Conservation (phyloP, 1,140 invertebrate genomes). For the Sminthurides bifidus region DNA sequence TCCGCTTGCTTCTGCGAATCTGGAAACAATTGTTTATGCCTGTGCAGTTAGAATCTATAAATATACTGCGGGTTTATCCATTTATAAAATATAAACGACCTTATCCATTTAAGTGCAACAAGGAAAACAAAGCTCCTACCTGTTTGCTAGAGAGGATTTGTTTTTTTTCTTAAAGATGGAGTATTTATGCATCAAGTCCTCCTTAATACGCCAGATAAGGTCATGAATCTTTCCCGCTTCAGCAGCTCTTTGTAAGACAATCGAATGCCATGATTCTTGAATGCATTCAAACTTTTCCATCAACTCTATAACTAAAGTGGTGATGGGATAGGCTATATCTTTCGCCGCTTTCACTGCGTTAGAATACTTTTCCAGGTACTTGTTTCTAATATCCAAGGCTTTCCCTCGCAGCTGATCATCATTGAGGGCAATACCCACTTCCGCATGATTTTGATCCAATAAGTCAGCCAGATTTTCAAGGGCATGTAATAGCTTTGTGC, state of each 20-base stretch:
- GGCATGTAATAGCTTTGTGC: conserved; percentile 52
- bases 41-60: too few relatives aligned
- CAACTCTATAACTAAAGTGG: conserved; percentile 33
- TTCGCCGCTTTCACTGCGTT: conserved; percentile 29
- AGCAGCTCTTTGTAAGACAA: conserved; percentile 33
- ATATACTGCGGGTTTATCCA: too few relatives aligned
- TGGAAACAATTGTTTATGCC: conserved; percentile 26
- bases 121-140: conserved; percentile 6
- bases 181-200: conserved; percentile 36
- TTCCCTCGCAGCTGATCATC: conserved; percentile 43
- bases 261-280: conserved; percentile 36
- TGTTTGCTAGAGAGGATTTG: background rate
- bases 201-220: conserved; percentile 38
- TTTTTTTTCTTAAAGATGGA: conserved; percentile 6
- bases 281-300: conserved; percentile 14
- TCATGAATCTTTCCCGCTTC: conserved; percentile 32
- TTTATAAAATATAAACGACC: too few relatives aligned
- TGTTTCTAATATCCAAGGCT: conserved; percentile 44
- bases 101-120: too few relatives aligned
- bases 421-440: conserved; percentile 42
- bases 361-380: conserved; percentile 47
- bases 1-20: conserved; percentile 36
- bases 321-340: conserved; percentile 20
- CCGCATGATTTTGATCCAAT: conserved; percentile 34
- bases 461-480: conserved; percentile 53